Conservation (phyloP, 2,113 vertebrate genomes). For the Melanerpes aurifrons region DNA sequence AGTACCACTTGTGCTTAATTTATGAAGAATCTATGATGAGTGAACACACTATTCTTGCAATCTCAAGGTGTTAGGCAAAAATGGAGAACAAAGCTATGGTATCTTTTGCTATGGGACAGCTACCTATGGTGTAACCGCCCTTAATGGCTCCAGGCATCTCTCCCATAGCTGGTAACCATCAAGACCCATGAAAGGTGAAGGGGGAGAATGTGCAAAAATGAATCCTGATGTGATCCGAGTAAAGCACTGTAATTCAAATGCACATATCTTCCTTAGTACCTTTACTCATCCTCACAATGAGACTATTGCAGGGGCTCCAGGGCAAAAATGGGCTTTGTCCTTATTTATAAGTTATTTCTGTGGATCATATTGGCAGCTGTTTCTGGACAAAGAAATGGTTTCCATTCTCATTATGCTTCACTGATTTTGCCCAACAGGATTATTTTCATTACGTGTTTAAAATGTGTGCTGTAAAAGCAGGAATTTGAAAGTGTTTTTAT, state of each 20-base stretch:
- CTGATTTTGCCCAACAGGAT: neutral
- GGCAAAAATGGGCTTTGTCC: neutral
- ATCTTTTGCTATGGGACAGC: neutral
- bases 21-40: neutral
- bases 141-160: neutral
- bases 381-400: neutral
- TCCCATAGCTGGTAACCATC: neutral
- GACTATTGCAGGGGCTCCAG: accelerated
- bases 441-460: conserved; percentile 3
- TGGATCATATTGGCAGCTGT: accelerated
- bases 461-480: neutral
- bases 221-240: accelerated
- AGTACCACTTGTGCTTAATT: neutral
- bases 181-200: neutral
- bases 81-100: neutral
- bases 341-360: neutral
- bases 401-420: neutral
- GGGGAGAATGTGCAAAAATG: neutral
- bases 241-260: accelerated
- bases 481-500: neutral
- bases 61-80: neutral
- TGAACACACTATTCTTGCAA: accelerated
- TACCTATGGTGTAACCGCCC: neutral
- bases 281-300: accelerated
- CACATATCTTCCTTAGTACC: accelerated